Conservation (phyloP, 2,113 vertebrate genomes). For the Podocnemis expansa region DNA sequence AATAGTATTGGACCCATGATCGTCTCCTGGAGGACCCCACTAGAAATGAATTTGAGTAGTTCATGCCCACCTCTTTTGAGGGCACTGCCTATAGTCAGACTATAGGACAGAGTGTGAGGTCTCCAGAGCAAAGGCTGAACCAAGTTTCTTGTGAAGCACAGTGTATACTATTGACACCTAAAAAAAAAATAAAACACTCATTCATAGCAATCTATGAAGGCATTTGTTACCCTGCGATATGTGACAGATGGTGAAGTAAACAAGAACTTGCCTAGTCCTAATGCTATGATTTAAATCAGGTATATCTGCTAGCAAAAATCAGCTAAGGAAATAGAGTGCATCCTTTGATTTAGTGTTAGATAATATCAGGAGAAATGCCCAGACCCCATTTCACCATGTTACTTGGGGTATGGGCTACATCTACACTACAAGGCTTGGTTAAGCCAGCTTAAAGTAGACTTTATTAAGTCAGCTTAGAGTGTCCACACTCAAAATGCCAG, state of each 20-base stretch:
- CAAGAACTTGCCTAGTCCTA: background rate
- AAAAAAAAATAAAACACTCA: background rate
- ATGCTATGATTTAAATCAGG: fast-evolving
- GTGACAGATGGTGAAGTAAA: background rate
- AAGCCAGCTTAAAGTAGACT: too few species aligned
- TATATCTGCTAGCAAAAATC: fast-evolving
- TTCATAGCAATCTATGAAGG: background rate
- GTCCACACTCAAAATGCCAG: too few species aligned
- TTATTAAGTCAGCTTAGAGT: too few species aligned
- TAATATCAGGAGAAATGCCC: background rate
- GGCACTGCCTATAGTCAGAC: background rate
- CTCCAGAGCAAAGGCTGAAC: background rate
- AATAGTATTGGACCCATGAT: background rate
- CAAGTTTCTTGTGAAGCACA: background rate
- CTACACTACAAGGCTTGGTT: too few species aligned
- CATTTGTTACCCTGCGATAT: background rate
- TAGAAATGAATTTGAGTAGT: background rate
- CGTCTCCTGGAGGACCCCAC: background rate
- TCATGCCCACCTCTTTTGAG: background rate
- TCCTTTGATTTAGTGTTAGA: background rate
- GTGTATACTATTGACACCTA: background rate
- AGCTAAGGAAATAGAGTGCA: background rate
- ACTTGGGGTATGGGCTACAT: too few species aligned
- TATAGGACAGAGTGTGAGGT: background rate
- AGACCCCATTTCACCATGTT: background rate